Evolutionary conservation across 2,797 vertebrate genomes (phyloP).

Genomic region (Megalops cyprinoides): DNA sequence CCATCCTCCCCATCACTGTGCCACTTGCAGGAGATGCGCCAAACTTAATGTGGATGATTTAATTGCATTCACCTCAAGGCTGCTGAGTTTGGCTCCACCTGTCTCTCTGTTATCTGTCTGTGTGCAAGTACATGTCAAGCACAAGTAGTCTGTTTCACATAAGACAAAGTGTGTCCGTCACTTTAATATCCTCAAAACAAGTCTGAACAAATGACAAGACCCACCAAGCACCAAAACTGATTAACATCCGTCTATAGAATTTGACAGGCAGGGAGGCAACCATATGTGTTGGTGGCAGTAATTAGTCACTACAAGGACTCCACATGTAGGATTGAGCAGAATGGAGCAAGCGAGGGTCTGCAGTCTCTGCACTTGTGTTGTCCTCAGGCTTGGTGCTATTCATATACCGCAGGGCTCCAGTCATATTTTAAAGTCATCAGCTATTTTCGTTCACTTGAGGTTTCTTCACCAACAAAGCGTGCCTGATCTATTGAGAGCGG

Average conservation of each 20-base stretch:
- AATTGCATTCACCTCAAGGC: neutral
- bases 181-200: neutral
- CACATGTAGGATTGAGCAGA: neutral
- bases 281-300: neutral
- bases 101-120: slow-evolving; percentile 25
- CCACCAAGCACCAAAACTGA: neutral
- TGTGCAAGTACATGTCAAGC: neutral
- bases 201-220: neutral
- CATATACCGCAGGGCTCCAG: neutral
- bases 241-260: too few species aligned
- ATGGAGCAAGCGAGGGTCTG: neutral
- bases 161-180: neutral
- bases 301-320: neutral
- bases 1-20: neutral
- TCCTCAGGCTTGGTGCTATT: neutral
- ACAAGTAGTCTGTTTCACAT: neutral
- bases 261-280: neutral
- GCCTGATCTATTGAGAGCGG: too few species aligned
- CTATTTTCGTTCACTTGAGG: neutral
- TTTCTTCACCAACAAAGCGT: neutral
- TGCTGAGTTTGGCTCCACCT: neutral
- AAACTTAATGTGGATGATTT: neutral
- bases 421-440: neutral
- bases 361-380: neutral
- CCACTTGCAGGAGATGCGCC: neutral